phyloP scores from a whole-genome alignment of 1,140 invertebrate genomes.

The Daktulosphaira vitifoliae region DNA sequence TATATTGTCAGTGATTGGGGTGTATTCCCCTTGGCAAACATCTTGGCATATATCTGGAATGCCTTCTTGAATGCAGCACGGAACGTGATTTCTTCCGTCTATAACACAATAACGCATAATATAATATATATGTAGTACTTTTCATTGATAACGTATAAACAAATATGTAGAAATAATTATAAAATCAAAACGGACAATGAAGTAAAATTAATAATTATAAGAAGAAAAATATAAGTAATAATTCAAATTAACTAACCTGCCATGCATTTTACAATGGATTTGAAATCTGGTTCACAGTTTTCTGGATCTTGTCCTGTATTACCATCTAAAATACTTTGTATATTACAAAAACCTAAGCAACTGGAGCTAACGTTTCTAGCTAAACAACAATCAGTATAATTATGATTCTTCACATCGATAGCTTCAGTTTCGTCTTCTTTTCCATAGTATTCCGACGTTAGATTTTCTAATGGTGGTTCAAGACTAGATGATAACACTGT shows the following conservation, averaged over 20 bases:
- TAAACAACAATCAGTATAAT: constrained; percentile 68
- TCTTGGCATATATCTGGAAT: constrained; percentile 76
- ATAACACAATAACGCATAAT: constrained; percentile 36
- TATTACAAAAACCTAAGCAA: constrained; percentile 70
- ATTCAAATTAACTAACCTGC: constrained; percentile 43
- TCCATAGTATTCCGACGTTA: constrained; percentile 21
- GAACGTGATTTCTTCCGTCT: constrained; percentile 72
- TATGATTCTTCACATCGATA: constrained; percentile 49
- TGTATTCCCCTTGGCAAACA: constrained; percentile 74
- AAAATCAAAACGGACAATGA: too few species aligned
- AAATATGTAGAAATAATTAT: too few species aligned
- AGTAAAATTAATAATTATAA: too few species aligned
- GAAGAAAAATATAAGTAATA: not conserved
- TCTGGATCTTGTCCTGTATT: constrained; percentile 67
- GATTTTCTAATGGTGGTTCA: constrained; percentile 37
- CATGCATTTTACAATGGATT: constrained; percentile 59
- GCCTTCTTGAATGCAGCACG: constrained; percentile 67
- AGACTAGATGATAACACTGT: constrained; percentile 49
- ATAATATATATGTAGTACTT: too few species aligned
- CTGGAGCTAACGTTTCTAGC: constrained; percentile 54
- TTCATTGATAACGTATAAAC: too few species aligned
- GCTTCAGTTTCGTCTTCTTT: constrained; percentile 37
- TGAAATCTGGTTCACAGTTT: constrained; percentile 66
- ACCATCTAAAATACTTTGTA: constrained; percentile 70
- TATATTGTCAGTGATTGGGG: constrained; percentile 69